A percentile compares a stretch with the other conserved stretches of the same genome.
Evolutionary conservation across 2,113 vertebrate genomes (phyloP).

Genomic region (Drymodes brunneopygia): DNA sequence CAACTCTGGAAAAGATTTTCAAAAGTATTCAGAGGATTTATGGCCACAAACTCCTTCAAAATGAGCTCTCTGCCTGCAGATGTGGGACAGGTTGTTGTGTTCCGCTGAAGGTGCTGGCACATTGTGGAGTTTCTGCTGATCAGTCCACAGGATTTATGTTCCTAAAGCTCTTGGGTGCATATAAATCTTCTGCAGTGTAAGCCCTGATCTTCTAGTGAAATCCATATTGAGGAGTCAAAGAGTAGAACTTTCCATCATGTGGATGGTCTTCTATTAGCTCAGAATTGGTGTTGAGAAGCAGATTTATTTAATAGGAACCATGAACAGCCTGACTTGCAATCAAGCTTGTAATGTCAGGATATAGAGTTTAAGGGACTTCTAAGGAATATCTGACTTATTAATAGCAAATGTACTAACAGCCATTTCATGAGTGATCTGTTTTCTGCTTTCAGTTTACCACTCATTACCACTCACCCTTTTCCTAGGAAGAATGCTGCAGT

Average conservation of each 20-base stretch:
- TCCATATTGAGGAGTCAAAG: neutral
- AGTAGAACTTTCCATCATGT: neutral
- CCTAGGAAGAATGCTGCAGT: neutral
- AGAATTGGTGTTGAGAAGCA: neutral
- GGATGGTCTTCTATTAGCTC: neutral
- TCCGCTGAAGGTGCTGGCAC: neutral
- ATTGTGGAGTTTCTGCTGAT: neutral
- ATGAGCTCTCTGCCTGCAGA: neutral
- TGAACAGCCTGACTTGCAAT: neutral
- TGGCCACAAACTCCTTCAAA: neutral
- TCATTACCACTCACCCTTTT: neutral
- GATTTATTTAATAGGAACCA: neutral
- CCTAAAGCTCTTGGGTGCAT: neutral
- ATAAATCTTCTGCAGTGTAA: neutral
- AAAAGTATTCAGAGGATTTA: constrained; percentile 21
- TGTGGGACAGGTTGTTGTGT: neutral
- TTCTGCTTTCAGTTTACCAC: neutral
- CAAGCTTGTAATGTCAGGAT: neutral
- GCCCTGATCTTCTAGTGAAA: neutral
- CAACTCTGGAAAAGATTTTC: neutral
- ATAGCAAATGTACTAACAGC: neutral
- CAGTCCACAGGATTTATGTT: neutral
- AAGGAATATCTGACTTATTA: neutral
- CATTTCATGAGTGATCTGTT: neutral
- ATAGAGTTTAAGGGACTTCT: neutral